phyloP scores from a whole-genome alignment of 2,113 vertebrate species.

The Carettochelys insculpta region DNA sequence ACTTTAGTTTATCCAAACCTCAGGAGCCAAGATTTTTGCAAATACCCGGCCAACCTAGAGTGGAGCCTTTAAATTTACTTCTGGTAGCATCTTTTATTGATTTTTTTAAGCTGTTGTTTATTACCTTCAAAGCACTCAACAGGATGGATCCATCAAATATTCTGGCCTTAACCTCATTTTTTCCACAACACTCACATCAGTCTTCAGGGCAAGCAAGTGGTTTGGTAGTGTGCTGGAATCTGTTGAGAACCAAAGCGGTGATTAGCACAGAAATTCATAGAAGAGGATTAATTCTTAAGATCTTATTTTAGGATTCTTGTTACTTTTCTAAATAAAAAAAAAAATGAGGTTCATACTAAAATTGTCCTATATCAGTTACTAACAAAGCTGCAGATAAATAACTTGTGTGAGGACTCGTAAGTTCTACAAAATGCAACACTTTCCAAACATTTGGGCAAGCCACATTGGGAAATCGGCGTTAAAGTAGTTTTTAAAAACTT shows the following conservation, averaged over 20 bases:
- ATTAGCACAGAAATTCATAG: neutral
- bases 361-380: neutral
- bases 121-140: neutral
- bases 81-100: neutral
- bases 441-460: neutral
- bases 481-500: slow-evolving; percentile 9
- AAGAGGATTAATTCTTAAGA: neutral
- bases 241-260: neutral
- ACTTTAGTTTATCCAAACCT: neutral
- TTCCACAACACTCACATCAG: neutral
- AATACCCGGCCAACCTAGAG: neutral
- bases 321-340: neutral
- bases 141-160: neutral
- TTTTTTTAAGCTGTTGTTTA: neutral
- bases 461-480: neutral
- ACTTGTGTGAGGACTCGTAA: neutral
- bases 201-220: neutral
- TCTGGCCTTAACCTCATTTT: neutral
- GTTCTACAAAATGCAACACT: slow-evolving; percentile 5
- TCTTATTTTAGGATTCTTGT: neutral
- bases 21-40: slow-evolving; percentile 3
- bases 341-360: neutral
- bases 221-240: neutral
- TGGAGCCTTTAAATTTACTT: neutral
- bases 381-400: neutral